Conservation (phyloP, 2,888 invertebrate species). For the Brachynemurus nebulosus region DNA sequence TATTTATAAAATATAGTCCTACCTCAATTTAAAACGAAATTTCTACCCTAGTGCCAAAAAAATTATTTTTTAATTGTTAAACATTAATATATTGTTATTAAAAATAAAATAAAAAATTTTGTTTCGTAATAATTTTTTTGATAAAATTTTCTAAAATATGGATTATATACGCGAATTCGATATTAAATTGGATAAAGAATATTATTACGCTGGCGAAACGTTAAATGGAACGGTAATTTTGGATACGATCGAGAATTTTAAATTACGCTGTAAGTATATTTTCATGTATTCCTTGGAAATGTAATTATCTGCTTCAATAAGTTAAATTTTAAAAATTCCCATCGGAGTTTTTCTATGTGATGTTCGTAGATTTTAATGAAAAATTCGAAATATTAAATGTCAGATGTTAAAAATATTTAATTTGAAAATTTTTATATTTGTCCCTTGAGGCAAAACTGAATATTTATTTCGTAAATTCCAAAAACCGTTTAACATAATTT, state of each 20-base stretch:
- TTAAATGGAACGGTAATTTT: conserved; percentile 52
- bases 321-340: too few species aligned
- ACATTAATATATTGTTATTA: background rate
- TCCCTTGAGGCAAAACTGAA: too few species aligned
- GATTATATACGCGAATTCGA: conserved; percentile 67
- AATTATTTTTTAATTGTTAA: background rate
- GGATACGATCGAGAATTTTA: conserved; percentile 59
- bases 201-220: conserved; percentile 61
- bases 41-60: background rate
- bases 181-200: conserved; percentile 57
- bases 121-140: background rate
- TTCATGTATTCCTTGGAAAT: too few species aligned
- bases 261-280: conserved; percentile 47
- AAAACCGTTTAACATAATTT: too few species aligned
- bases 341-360: too few species aligned
- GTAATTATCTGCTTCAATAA: too few species aligned
- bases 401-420: too few species aligned
- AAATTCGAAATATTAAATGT: too few species aligned
- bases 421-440: too few species aligned
- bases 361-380: too few species aligned
- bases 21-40: background rate
- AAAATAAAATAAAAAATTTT: background rate
- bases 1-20: too few species aligned
- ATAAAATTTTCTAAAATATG: conserved; percentile 37
- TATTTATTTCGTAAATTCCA: too few species aligned